phyloP scores from a whole-genome alignment of 2,888 invertebrate genomes.

The Gryllus longicercus region DNA sequence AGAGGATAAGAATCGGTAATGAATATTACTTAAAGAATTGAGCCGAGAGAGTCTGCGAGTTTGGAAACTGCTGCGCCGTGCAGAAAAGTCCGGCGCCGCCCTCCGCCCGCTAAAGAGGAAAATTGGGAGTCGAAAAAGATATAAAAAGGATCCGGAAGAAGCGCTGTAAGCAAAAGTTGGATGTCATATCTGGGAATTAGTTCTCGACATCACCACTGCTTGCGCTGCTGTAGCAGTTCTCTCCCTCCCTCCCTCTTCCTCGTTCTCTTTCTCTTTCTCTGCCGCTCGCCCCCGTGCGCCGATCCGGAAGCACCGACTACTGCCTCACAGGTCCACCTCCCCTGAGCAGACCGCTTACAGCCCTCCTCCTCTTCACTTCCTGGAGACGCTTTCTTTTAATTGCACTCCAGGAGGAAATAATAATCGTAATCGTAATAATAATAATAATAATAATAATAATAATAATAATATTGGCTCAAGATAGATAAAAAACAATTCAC shows the following conservation, averaged over 20 bases:
- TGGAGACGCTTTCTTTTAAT: too few relatives aligned
- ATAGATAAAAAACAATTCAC: too few relatives aligned
- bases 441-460: too few relatives aligned
- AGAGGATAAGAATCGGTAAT: constrained; percentile 17
- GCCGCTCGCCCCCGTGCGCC: neutral
- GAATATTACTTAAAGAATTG: constrained; percentile 17
- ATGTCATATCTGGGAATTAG: constrained; percentile 23
- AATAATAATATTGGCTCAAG: too few relatives aligned
- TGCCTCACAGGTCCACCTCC: too few relatives aligned
- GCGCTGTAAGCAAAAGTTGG: constrained; percentile 20
- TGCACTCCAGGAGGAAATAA: too few relatives aligned
- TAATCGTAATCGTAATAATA: too few relatives aligned
- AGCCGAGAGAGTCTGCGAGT: constrained; percentile 4
- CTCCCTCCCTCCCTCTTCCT: neutral
- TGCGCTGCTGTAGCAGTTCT: constrained; percentile 19
- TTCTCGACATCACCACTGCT: constrained; percentile 18
- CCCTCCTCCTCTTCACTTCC: too few relatives aligned
- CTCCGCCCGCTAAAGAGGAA: neutral
- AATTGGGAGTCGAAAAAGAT: constrained; percentile 5
- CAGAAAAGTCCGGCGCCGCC: constrained; percentile 3
- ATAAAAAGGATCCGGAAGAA: neutral
- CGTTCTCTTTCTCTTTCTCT: neutral
- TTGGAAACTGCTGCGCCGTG: neutral
- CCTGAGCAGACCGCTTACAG: too few relatives aligned
- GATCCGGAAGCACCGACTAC: neutral